phyloP scores from a whole-genome alignment of 2,888 invertebrate species.

The Chloroclystis v-ata region DNA sequence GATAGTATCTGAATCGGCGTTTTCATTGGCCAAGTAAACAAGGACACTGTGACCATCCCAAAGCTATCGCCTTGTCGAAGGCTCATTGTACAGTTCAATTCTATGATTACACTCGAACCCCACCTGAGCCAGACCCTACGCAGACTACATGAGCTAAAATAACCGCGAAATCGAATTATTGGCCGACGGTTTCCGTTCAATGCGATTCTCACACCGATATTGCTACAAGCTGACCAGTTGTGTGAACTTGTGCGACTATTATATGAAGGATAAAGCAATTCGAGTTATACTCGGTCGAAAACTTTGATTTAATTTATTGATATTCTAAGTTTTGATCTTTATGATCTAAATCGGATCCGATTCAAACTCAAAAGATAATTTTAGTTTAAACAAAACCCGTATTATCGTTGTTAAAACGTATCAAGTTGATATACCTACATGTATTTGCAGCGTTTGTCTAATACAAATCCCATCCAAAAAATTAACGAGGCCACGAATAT shows the following conservation, averaged over 20 bases:
- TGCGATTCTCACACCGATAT: constrained; percentile 40
- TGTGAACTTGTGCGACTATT: constrained; percentile 8
- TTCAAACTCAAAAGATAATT: no score
- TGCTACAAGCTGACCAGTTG: constrained; percentile 9
- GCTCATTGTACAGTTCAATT: constrained; percentile 47
- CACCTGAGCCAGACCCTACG: constrained; percentile 54
- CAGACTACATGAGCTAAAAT: constrained; percentile 62
- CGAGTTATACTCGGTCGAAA: not conserved
- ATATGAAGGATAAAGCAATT: constrained; percentile 9
- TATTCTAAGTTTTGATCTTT: no score
- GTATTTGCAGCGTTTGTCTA: no score
- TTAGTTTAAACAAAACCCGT: no score
- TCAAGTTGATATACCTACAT: no score
- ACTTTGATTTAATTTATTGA: not conserved
- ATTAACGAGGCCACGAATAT: no score
- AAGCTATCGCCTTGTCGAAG: constrained; percentile 14
- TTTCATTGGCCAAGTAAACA: not conserved
- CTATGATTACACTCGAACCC: constrained; percentile 53
- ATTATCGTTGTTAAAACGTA: no score
- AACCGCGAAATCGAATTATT: constrained; percentile 74
- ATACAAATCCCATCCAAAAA: no score
- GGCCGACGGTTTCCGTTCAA: constrained; percentile 55
- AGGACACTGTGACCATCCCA: constrained; percentile 6
- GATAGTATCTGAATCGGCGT: constrained; percentile 5
- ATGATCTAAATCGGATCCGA: no score